A percentile compares a stretch with the other conserved stretches of the same genome.
These are phyloP conservation scores for Idaea aversata DNA, from an alignment of 2,888 invertebrate genomes.

Conservation along the genomic window DNA sequence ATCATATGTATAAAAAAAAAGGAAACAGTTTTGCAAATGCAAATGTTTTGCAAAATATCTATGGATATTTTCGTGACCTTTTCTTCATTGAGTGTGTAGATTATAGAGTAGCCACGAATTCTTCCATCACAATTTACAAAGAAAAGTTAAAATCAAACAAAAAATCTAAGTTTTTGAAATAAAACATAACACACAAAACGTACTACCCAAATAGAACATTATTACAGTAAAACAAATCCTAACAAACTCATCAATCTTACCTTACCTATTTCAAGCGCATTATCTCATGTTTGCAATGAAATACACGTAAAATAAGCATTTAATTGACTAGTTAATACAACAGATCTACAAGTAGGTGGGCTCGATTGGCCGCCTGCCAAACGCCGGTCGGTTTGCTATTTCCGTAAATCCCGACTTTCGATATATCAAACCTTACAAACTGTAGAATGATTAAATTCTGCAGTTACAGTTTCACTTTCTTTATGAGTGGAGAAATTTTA, in stretches of 20 bases:
- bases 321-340: conserved; percentile 11
- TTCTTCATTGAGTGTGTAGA: background rate
- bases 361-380: conserved; percentile 42
- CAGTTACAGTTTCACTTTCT: background rate
- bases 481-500: background rate
- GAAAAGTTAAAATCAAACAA: background rate
- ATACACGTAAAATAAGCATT: background rate
- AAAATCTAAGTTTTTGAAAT: too few species aligned
- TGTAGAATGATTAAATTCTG: conserved; percentile 8
- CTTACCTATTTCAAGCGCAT: background rate
- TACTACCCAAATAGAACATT: background rate
- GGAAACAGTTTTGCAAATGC: too few species aligned
- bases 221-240: background rate
- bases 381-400: conserved; percentile 54
- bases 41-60: too few species aligned
- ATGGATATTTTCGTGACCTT: too few species aligned
- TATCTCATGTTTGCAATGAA: background rate
- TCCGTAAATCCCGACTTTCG: conserved; percentile 51
- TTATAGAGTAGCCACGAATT: background rate
- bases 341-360: conserved; percentile 9
- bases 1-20: too few species aligned
- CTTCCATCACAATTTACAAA: background rate
- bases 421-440: conserved; percentile 21
- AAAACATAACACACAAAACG: too few species aligned
- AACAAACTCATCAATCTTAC: conserved; percentile 1